A percentile compares a stretch with the other conserved stretches of the same genome.
Evolutionary conservation across 2,113 vertebrate species (phyloP).

Genomic region (Scopus umbretta): DNA sequence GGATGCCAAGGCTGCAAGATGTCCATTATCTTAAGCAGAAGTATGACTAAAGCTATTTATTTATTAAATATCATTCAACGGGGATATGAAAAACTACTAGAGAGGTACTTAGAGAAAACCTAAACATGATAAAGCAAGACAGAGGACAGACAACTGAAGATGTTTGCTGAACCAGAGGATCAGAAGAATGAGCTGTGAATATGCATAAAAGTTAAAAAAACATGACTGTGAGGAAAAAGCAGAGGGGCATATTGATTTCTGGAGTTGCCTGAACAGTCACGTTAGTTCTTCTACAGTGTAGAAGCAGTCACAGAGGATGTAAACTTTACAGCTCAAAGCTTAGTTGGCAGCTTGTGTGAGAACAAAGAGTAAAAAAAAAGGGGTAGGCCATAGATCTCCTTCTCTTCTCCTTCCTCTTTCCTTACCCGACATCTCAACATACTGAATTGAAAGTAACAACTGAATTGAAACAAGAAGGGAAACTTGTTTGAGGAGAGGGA

Average conservation of each 20-base stretch:
- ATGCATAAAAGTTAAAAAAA: neutral
- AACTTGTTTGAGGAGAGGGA: neutral
- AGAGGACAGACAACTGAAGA: neutral
- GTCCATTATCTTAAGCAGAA: neutral
- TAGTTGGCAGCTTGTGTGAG: neutral
- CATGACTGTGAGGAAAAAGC: neutral
- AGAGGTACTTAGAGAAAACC: neutral
- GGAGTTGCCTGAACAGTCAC: neutral
- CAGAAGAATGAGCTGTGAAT: neutral
- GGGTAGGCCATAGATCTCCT: accelerated
- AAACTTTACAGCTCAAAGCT: neutral
- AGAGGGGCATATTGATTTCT: neutral
- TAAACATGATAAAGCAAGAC: neutral
- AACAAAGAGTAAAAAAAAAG: neutral
- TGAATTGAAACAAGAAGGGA: neutral
- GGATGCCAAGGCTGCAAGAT: neutral
- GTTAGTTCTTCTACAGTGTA: accelerated
- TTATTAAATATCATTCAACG: neutral
- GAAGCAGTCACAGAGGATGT: no score
- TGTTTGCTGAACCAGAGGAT: neutral
- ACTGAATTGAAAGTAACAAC: neutral
- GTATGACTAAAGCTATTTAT: neutral
- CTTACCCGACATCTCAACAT: neutral
- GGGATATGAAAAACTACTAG: neutral
- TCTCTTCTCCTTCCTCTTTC: neutral